These are phyloP conservation scores for Puffinus mauretanicus DNA, from an alignment of 2,113 vertebrate species.

Conservation along the genomic window DNA sequence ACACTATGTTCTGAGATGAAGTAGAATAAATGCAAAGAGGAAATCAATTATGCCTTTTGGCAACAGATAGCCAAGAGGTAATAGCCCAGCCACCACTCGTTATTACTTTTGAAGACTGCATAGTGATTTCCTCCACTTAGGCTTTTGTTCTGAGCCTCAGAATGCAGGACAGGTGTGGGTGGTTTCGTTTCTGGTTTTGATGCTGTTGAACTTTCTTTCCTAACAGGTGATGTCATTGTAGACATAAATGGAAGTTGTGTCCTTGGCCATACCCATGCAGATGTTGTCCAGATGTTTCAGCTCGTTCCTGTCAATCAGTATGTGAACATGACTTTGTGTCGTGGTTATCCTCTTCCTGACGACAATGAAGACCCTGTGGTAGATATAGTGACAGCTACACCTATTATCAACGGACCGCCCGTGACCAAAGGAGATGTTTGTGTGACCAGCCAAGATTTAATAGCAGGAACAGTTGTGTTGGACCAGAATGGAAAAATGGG, in stretches of 20 bases:
- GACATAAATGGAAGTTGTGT: conserved; percentile 93
- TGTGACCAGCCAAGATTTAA: conserved; percentile 78
- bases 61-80: neutral
- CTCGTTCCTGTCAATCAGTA: conserved; percentile 92
- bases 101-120: neutral
- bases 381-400: conserved; percentile 78
- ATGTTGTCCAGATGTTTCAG: conserved; percentile 99
- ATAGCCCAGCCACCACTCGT: neutral
- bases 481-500: conserved; percentile 79
- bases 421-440: conserved; percentile 74
- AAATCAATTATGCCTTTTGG: neutral
- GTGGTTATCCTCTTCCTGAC: conserved; percentile 94
- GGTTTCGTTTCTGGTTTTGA: neutral
- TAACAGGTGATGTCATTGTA: conserved; percentile 93
- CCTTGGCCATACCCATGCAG: conserved; percentile 95
- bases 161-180: neutral
- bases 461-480: conserved; percentile 63
- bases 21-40: neutral
- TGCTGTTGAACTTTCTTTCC: neutral
- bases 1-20: neutral
- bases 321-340: conserved; percentile 93
- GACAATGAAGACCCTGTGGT: conserved; percentile 82
- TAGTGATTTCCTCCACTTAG: neutral
- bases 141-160: neutral
- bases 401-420: conserved; percentile 78